Conservation (phyloP, 1,140 invertebrate species). For the Leptopilina boulardi region DNA sequence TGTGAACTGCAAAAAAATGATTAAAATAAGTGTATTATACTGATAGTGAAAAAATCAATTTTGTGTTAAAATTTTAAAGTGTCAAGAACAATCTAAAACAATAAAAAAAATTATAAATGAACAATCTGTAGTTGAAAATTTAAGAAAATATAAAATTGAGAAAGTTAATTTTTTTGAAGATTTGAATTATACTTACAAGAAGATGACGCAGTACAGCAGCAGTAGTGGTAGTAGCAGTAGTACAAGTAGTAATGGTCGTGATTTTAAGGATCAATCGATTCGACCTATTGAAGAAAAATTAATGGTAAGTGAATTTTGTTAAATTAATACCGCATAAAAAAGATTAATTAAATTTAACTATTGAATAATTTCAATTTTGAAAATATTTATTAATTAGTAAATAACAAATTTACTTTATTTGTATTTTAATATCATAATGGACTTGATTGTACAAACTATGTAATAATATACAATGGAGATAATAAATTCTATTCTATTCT, state of each 20-base stretch:
- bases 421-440: too few species aligned
- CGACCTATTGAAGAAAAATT: slow-evolving; percentile 58
- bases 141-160: background rate
- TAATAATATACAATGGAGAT: too few species aligned
- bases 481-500: too few species aligned
- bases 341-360: too few species aligned
- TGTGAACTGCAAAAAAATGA: background rate
- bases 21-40: background rate
- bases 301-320: slow-evolving; percentile 51
- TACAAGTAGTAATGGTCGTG: slow-evolving; percentile 50
- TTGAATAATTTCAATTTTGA: too few species aligned
- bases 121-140: background rate
- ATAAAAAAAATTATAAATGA: background rate
- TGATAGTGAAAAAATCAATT: too few species aligned
- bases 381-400: too few species aligned
- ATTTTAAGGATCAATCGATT: slow-evolving; percentile 49
- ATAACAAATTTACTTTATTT: too few species aligned
- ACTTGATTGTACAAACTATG: too few species aligned
- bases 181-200: slow-evolving; percentile 27
- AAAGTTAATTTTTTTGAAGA: slow-evolving; percentile 11
- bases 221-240: slow-evolving; percentile 57
- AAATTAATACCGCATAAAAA: slow-evolving; percentile 14
- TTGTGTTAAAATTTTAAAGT: background rate
- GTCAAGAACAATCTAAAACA: background rate
- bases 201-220: slow-evolving; percentile 61